Evolutionary conservation across 2,888 invertebrate genomes (phyloP).

Genomic region (Drosophila ochracea): DNA sequence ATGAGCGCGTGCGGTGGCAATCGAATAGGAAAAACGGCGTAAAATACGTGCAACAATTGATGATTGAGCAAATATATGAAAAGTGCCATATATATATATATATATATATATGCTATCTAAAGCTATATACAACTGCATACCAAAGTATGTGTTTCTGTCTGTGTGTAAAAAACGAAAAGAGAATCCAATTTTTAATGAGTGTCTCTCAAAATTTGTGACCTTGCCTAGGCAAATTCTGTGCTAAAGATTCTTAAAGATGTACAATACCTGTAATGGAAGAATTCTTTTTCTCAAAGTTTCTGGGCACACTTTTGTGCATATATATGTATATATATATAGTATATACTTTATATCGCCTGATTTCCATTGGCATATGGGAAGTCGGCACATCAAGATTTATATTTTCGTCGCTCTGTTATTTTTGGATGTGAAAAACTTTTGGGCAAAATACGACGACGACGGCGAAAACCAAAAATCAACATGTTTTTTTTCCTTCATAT

Average conservation of each 20-base stretch:
- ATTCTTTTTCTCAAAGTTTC: slow-evolving; percentile 47
- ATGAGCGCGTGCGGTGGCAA: slow-evolving; percentile 78
- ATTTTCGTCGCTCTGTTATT: slow-evolving; percentile 64
- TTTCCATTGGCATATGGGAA: slow-evolving; percentile 67
- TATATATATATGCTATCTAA: slow-evolving; percentile 20
- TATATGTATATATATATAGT: slow-evolving; percentile 21
- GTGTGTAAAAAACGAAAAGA: slow-evolving; percentile 30
- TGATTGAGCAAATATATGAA: slow-evolving; percentile 53
- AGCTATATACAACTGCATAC: slow-evolving; percentile 16
- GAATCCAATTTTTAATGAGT: slow-evolving; percentile 24
- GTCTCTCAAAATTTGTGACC: slow-evolving; percentile 58
- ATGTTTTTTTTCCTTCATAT: slow-evolving; percentile 68
- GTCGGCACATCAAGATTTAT: slow-evolving; percentile 59
- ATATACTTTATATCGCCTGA: slow-evolving; percentile 46
- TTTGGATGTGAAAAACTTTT: slow-evolving; percentile 58
- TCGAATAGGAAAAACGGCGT: slow-evolving; percentile 59
- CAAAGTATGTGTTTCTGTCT: slow-evolving; percentile 22
- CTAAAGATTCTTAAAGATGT: slow-evolving; percentile 3
- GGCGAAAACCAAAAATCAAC: slow-evolving; percentile 16
- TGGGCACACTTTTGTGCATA: slow-evolving; percentile 7
- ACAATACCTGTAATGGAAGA: slow-evolving; percentile 44
- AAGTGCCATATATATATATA: slow-evolving; percentile 20
- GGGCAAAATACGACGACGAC: slow-evolving; percentile 39
- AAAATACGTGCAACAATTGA: slow-evolving; percentile 65
- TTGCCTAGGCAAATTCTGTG: slow-evolving; percentile 42